Evolutionary conservation across 2,797 vertebrate species (phyloP), one percentile per base, ranked within the genome.

Genomic region (Myotis planiceps): DNA sequence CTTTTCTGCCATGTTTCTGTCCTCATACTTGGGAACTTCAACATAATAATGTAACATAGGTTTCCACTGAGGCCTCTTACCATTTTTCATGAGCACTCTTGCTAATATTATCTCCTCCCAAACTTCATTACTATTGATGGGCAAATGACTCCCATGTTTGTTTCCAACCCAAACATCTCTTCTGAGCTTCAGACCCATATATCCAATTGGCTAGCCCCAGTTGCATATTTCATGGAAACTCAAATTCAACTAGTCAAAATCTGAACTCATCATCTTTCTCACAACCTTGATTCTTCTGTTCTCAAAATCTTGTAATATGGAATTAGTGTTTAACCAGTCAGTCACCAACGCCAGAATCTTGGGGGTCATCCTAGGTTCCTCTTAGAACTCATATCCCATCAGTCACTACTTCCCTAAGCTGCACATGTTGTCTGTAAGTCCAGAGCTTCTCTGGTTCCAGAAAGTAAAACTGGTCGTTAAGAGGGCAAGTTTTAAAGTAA

Each of bases 401-500:
- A 79, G 37, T 53, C 19, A 76, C 27, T 39, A 58, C 49, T 13
- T 95, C 45, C 82, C 27, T 80, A 75, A 51, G 9, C 1, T 80
- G 15, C 5, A 32, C 25, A 12, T 83, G 5, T 92, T 74, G 18
- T 71, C 21, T 5, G 39, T 47, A n/a, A 97, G 37, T 66, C 53
- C 39, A 79, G 39, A 76, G 60, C 29, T 51, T 83, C 39, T 80
- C 16, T 92, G 42, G 37, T 58, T 84, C 21, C 29, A 71, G 51
- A 87, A 23, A 89, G 9, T 78, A 83, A 96, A 94, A 74, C 23
- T 71, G 19, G 25, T 79, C 58, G 23, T 60, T 75, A 88, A 66
- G 42, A 74, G 58, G 27, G 13, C 4, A 63, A 63, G 29, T n/a
- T n/a, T 29, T 79, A 32, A 79, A 68, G 34, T 65, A 89, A 75